These are phyloP conservation scores for Aproaerema taeniolella DNA, from an alignment of 2,888 invertebrate species.

Conservation along the genomic window DNA sequence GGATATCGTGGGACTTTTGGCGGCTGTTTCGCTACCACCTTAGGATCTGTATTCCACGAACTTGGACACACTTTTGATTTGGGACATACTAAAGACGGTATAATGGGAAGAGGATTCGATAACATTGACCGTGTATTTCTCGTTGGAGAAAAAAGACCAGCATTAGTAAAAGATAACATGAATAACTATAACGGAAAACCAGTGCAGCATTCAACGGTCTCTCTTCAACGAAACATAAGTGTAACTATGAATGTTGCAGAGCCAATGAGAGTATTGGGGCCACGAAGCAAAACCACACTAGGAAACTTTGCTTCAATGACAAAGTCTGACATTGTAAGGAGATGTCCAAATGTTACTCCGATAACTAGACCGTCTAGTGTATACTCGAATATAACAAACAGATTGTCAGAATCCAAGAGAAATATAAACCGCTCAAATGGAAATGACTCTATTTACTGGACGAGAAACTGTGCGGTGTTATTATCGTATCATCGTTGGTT, in stretches of 20 bases:
- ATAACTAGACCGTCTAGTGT: constrained; percentile 71
- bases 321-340: constrained; percentile 61
- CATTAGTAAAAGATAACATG: constrained; percentile 69
- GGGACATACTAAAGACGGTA: constrained; percentile 92
- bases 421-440: constrained; percentile 57
- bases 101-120: constrained; percentile 95
- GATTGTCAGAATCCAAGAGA: constrained; percentile 62
- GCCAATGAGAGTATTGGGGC: constrained; percentile 65
- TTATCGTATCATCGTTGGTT: constrained; percentile 81
- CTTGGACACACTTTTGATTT: constrained; percentile 96
- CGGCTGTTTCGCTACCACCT: constrained; percentile 92
- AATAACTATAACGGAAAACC: constrained; percentile 77
- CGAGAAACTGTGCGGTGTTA: constrained; percentile 80
- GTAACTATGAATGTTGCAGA: constrained; percentile 80
- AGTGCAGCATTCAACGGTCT: constrained; percentile 79
- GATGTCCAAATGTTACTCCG: constrained; percentile 72
- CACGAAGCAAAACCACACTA: constrained; percentile 71
- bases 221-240: constrained; percentile 78
- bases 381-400: constrained; percentile 66
- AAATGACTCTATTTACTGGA: constrained; percentile 79
- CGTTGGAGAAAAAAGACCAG: constrained; percentile 72
- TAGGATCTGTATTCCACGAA: constrained; percentile 95
- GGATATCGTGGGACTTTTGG: constrained; percentile 92
- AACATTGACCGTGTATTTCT: constrained; percentile 87
- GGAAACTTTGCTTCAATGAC: constrained; percentile 71